Evolutionary conservation across 2,113 vertebrate genomes (phyloP), one percentile per base, ranked within the genome.

Genomic region (Chaetodon auriga): DNA sequence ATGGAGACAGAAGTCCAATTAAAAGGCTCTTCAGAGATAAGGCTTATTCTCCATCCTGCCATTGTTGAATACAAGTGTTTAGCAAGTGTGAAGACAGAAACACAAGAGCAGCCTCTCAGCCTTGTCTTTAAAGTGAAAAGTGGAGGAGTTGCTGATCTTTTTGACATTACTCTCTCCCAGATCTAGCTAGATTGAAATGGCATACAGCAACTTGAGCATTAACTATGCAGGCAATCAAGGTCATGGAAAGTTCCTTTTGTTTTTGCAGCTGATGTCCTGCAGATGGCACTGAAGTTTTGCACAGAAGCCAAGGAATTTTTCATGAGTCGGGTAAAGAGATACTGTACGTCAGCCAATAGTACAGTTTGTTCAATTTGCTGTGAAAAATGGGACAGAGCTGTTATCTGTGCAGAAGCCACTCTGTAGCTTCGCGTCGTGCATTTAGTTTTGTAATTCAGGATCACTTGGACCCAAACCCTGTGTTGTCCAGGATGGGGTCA

Each of bases 161-260:
- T 70, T 55, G 55, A 78, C 74, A 43, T 86, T 49, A 51, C 73
- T 88, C 57, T 55, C 36, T 70, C 71, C 16, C 30, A 69, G 48
- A 80, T 86, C 73, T 6, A 2, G n/a, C 25, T 66, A 41, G 49
- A 78, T 88, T 83, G 68, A 89, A 84, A 85, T 41, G 68, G 61
- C 78, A 75, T 76, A 75, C 78, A 79, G 87, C 83, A 63, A 76
- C 72, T 81, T 83, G 25, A 83, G 78, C 74, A 87, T 90, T 90
- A 89, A 87, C 63, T 75, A 88, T 89, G 87, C 85, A 90, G 57
- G 80, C 79, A 84, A 65, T 83, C 87, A 89, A 90, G 94, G 93
- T 95, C 94, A 94, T 72, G 51, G 53, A 90, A 73, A 95, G 92
- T 94, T 95, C 92, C 38, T 91, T 87, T 77, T 68, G 90, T 83